phyloP scores from a whole-genome alignment of 2,797 vertebrate genomes.

The Macropodus opercularis region DNA sequence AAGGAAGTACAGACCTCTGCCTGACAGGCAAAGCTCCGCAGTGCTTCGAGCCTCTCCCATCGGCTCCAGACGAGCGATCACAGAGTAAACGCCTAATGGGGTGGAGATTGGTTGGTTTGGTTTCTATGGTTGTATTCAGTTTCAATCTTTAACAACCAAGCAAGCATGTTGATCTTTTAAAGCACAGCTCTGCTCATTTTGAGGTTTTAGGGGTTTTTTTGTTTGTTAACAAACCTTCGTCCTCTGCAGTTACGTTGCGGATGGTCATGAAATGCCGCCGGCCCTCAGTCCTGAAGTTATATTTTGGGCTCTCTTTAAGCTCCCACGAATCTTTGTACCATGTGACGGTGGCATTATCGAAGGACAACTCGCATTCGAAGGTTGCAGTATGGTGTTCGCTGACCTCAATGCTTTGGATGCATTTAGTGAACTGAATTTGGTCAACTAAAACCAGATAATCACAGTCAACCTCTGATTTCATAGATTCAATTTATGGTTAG shows the following conservation, averaged over 20 bases:
- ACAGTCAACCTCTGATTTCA: conserved; percentile 30
- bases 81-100: conserved; percentile 89
- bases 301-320: conserved; percentile 90
- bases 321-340: conserved; percentile 94
- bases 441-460: conserved; percentile 84
- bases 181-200: too few species aligned
- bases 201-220: too few species aligned
- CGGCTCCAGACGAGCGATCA: conserved; percentile 90
- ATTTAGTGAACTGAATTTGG: conserved; percentile 94
- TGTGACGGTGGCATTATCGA: conserved; percentile 89
- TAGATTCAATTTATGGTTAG: not conserved
- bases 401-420: conserved; percentile 93
- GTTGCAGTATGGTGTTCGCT: conserved; percentile 89
- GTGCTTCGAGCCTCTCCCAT: conserved; percentile 92
- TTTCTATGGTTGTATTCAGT: not conserved
- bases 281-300: conserved; percentile 91
- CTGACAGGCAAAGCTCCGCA: conserved; percentile 91
- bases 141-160: too few species aligned
- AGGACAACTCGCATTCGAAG: conserved; percentile 94
- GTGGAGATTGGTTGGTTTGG: conserved; percentile 18
- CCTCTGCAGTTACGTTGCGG: conserved; percentile 90
- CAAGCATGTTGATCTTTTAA: too few species aligned
- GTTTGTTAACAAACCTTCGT: conserved; percentile 86
- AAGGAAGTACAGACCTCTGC: conserved; percentile 85
- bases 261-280: conserved; percentile 95